Conservation (phyloP, 2,888 invertebrate genomes). For the Lagria hirta region DNA sequence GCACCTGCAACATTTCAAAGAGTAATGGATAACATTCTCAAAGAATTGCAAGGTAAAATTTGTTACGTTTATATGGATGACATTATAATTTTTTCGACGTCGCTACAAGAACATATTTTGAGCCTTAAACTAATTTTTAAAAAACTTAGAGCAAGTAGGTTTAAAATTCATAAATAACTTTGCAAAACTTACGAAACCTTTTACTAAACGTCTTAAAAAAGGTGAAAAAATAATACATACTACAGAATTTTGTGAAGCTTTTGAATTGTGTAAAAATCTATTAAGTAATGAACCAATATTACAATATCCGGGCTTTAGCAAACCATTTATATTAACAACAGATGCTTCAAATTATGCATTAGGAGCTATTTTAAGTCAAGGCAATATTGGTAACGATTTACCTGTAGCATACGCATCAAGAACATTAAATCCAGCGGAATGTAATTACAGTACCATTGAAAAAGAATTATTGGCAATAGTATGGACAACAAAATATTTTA, state of each 20-base stretch:
- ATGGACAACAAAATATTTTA: conserved; percentile 24
- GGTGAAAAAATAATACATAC: conserved; percentile 22
- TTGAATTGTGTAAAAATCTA: conserved; percentile 23
- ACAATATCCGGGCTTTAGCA: conserved; percentile 33
- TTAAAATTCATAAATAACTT: conserved; percentile 30
- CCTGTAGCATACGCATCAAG: conserved; percentile 32
- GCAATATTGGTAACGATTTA: conserved; percentile 26
- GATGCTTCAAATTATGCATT: conserved; percentile 32
- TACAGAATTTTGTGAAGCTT: conserved; percentile 11
- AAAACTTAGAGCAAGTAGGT: conserved; percentile 23
- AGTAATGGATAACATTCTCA: conserved; percentile 32
- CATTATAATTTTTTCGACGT: conserved; percentile 26
- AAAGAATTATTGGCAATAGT: conserved; percentile 28
- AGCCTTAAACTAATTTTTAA: conserved; percentile 26
- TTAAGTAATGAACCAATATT: conserved; percentile 30
- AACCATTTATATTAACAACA: conserved; percentile 33
- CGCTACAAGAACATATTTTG: conserved; percentile 25
- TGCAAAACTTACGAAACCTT: conserved; percentile 27
- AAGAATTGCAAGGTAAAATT: conserved; percentile 27
- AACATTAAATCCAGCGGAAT: conserved; percentile 33
- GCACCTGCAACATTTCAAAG: conserved; percentile 36
- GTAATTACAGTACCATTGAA: conserved; percentile 22
- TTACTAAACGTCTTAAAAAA: conserved; percentile 28
- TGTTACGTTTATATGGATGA: conserved; percentile 37
- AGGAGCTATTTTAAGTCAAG: conserved; percentile 33